Evolutionary conservation across 2,888 invertebrate species (phyloP), one percentile per base, ranked within the genome.

Genomic region (Drosophila quinaria): DNA sequence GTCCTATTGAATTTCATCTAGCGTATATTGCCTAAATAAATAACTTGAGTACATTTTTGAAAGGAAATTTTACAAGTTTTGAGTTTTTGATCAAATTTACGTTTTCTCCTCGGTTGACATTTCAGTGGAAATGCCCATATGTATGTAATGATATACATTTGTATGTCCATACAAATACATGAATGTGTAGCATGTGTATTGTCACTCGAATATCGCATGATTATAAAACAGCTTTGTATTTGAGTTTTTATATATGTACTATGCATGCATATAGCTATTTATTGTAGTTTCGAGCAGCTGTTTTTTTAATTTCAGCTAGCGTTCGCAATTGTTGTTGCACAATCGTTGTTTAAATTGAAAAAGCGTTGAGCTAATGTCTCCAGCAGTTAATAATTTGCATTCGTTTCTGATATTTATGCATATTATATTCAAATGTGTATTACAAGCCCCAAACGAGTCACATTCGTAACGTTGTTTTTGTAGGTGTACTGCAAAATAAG

Each of bases 201-300:
- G n/a, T 25, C 47, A 51, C 46, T 41, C 41, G 31, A 64, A 42
- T 64, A 47, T 64, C 13, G 49, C 58, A 39, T 58, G 58, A 75
- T 76, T 58, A 52, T 15, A 44, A 80, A 80, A 75, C 80, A 80
- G 58, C 61, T 75, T 80, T 60, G 41, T 44, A 55, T 42, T 74
- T 73, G n/a, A 60, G 55, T 47, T 70, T n/a, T 54, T 50, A 61
- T 37, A 11, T 33, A 33, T 4, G 11, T 22, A 22, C 22, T 35
- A 11, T 35, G 35, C 13, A 35, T 3, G 3, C 22, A 25, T 25
- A 8, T 29, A 37, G 37, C 37, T 37, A 15, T 50, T 77, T 55
- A 15, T 42, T 59, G 33, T 25, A 22, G 47, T 51, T 33, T 52
- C 0, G 1, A 39, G 63, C 75, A 75, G 64, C 49, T 74, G 76